Evolutionary conservation across 2,888 invertebrate species (phyloP).

Genomic region (Clunio marinus): DNA sequence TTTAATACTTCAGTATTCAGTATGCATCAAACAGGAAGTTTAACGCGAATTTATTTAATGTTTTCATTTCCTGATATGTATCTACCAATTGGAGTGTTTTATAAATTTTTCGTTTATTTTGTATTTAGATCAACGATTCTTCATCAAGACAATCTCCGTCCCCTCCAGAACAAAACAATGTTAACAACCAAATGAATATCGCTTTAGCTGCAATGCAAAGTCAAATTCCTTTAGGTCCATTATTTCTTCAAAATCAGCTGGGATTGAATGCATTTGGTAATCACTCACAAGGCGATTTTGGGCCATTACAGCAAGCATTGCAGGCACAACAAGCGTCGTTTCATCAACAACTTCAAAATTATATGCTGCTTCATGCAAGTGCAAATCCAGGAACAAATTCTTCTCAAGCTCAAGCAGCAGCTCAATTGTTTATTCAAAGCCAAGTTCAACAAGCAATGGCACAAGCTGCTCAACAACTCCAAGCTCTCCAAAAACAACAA

Average conservation of each 20-base stretch:
- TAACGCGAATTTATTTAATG: constrained; percentile 32
- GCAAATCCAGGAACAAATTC: constrained; percentile 25
- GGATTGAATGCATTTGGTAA: constrained; percentile 44
- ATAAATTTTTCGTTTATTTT: too few relatives aligned
- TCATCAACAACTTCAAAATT: constrained; percentile 44
- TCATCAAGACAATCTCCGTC: constrained; percentile 40
- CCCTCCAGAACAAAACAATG: constrained; percentile 42
- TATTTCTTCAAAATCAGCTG: constrained; percentile 46
- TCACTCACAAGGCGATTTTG: constrained; percentile 43
- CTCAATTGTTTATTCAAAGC: constrained; percentile 72
- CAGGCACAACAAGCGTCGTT: constrained; percentile 40
- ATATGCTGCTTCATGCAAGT: constrained; percentile 20
- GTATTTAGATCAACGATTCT: constrained; percentile 40
- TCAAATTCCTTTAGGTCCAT: constrained; percentile 44
- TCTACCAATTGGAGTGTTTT: constrained; percentile 6
- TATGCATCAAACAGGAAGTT: constrained; percentile 31
- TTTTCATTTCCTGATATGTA: constrained; percentile 24
- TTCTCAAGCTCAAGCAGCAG: constrained; percentile 53
- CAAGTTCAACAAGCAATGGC: constrained; percentile 79
- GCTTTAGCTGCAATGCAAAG: constrained; percentile 45
- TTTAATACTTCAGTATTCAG: constrained; percentile 2
- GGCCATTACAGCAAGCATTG: constrained; percentile 46
- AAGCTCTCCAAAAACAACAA: constrained; percentile 69
- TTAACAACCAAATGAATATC: constrained; percentile 43
- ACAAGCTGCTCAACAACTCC: constrained; percentile 79